Evolutionary conservation across 2,113 vertebrate species (phyloP).

Genomic region (Tympanuchus pallidicinctus): DNA sequence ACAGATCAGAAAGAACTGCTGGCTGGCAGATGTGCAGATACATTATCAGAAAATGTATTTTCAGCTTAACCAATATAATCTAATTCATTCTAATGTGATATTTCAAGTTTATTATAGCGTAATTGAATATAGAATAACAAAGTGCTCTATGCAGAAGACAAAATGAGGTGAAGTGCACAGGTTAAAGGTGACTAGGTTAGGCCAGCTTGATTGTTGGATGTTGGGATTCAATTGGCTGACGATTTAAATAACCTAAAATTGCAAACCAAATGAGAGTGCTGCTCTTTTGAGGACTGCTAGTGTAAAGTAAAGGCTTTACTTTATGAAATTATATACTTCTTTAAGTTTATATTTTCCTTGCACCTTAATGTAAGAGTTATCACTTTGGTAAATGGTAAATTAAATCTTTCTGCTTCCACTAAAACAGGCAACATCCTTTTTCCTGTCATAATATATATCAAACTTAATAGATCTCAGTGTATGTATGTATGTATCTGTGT

Average conservation of each 20-base stretch:
- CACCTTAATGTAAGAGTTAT: neutral
- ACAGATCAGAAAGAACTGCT: conserved; percentile 25
- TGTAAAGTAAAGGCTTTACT: neutral
- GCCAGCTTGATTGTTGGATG: neutral
- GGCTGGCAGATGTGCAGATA: conserved; percentile 62
- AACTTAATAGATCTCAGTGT: neutral
- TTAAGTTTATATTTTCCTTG: neutral
- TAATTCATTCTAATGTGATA: conserved; percentile 46
- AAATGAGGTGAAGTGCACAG: neutral
- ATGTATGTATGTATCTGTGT: accelerated
- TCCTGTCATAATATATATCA: neutral
- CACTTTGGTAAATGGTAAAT: neutral
- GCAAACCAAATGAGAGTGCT: neutral
- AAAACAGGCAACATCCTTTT: neutral
- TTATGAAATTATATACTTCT: neutral
- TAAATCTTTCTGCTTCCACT: neutral
- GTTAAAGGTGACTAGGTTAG: neutral
- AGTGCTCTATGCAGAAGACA: neutral
- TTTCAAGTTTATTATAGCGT: conserved; percentile 50
- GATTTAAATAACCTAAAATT: neutral
- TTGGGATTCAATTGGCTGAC: neutral
- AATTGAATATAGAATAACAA: conserved; percentile 22
- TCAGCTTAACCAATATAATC: conserved; percentile 46
- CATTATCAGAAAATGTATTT: conserved; percentile 71
- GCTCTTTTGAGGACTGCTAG: neutral